Percentiles rank a stretch among this genome's conserved stretches.
Conservation (phyloP, 2,797 vertebrate species). For the Gobionotothen gibberifrons region DNA sequence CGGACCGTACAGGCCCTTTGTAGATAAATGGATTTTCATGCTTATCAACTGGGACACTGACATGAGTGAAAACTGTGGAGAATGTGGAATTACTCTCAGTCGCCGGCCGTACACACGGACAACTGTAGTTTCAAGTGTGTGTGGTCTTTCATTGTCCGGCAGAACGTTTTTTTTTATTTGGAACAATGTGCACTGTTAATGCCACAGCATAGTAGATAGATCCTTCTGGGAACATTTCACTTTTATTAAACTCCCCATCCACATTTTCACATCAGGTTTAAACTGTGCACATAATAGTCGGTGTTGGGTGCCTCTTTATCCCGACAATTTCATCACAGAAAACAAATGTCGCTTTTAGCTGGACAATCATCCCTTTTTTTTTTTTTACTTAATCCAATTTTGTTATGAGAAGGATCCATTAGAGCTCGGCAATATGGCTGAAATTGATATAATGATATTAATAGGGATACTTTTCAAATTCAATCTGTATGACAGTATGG, state of each 20-base stretch:
- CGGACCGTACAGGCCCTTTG: slow-evolving; percentile 73
- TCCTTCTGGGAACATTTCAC: slow-evolving; percentile 22
- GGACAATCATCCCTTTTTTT: not conserved
- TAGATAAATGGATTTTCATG: slow-evolving; percentile 86
- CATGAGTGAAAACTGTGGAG: slow-evolving; percentile 81
- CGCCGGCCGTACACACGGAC: slow-evolving; percentile 48
- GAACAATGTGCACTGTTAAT: slow-evolving; percentile 24
- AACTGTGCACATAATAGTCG: not conserved
- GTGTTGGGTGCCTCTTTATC: not conserved
- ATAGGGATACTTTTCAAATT: not conserved
- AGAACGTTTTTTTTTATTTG: slow-evolving; percentile 23
- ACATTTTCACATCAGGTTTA: not conserved
- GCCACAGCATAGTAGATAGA: slow-evolving; percentile 6
- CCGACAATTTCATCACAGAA: not conserved
- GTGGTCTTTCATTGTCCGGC: slow-evolving; percentile 72
- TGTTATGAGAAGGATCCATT: not conserved
- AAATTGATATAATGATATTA: not conserved
- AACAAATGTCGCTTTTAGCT: not conserved
- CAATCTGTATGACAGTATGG: not conserved
- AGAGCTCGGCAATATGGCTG: not conserved
- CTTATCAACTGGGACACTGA: slow-evolving; percentile 78
- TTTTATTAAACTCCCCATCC: not conserved
- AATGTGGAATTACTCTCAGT: slow-evolving; percentile 79
- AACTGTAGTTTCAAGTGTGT: slow-evolving; percentile 69
- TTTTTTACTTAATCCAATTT: not conserved